Evolutionary conservation across 2,797 vertebrate genomes (phyloP), one percentile per base, ranked within the genome.

Genomic region (Astyanax mexicanus): DNA sequence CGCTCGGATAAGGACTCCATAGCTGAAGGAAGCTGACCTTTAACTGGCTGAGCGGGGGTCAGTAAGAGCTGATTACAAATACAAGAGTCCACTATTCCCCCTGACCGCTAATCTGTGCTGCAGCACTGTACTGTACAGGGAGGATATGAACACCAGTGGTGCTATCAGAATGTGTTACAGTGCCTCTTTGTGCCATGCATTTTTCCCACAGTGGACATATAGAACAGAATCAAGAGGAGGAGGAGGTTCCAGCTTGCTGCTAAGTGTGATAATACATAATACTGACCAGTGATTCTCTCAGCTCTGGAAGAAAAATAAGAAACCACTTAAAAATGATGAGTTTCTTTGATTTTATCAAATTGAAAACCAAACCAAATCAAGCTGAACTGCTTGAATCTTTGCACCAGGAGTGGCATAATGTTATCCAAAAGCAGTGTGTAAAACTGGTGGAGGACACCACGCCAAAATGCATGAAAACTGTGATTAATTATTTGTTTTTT

Each of bases 71-170:
- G 74, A 76, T 76, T 76, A 61, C 74, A 32, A 62, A 75, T 42
- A 76, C 66, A 76, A 76, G 74, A 61, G 74, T 76, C 55, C 55
- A 69, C 66, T 76, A 67, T 76, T 67, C 69, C 74, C 66, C 51
- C 55, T 21, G 29, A 23, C 40, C 5, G 5, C 45, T 62, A 76
- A 76, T 76, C 74, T 61, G 55, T 13, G 37, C 42, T 12, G 62
- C 11, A 12, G 7, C 38, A 68, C 44, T 58, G 54, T 61, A 61
- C 55, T 76, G 66, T n/a, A 4, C n/a, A 68, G 66, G 65, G 74
- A 61, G 55, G 23, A 61, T 8, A 42, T 25, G 55, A 76, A 32
- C 66, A 61, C 45, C 61, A 21, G 45, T 25, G 25, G 35, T 17
- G 57, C 61, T 70, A 69, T 70, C 74, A 64, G 45, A 44, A 23